A percentile compares a stretch with the other conserved stretches of the same genome.
These are phyloP conservation scores for Drosophila seclusa DNA, from an alignment of 2,888 invertebrate species.

Conservation along the genomic window DNA sequence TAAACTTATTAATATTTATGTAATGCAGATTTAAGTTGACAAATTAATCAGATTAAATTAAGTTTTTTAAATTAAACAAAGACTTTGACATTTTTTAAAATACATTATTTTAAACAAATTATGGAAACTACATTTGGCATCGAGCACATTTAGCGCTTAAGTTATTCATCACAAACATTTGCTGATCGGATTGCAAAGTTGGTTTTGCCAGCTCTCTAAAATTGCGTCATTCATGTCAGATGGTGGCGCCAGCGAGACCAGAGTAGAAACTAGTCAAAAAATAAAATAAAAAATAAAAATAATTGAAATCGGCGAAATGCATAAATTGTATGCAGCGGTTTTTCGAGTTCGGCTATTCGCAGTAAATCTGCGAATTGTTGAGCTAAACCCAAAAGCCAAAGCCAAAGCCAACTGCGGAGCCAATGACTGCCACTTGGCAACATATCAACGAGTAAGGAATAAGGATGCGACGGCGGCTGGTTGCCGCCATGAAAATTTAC, in stretches of 20 bases:
- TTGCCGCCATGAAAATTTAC: constrained; percentile 77
- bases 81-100: too few relatives aligned
- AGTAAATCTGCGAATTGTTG: constrained; percentile 71
- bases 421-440: constrained; percentile 78
- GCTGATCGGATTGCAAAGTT: background rate
- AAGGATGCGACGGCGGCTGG: constrained; percentile 73
- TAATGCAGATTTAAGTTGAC: too few relatives aligned
- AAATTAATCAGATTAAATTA: background rate
- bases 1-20: background rate
- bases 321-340: constrained; percentile 67
- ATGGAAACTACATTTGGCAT: too few relatives aligned
- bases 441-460: constrained; percentile 54
- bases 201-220: constrained; percentile 7
- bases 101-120: too few relatives aligned
- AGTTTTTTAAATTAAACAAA: too few relatives aligned
- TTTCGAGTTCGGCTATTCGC: constrained; percentile 49
- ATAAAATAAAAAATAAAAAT: constrained; percentile 1
- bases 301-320: constrained; percentile 61
- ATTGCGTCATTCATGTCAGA: constrained; percentile 58
- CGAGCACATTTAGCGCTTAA: background rate
- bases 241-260: constrained; percentile 58
- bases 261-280: constrained; percentile 2
- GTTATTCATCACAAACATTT: constrained; percentile 1
- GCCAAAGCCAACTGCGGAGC: constrained; percentile 52
- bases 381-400: constrained; percentile 67